These are phyloP conservation scores for Epinotia demarniana DNA, from an alignment of 2,888 invertebrate species.

Conservation along the genomic window DNA sequence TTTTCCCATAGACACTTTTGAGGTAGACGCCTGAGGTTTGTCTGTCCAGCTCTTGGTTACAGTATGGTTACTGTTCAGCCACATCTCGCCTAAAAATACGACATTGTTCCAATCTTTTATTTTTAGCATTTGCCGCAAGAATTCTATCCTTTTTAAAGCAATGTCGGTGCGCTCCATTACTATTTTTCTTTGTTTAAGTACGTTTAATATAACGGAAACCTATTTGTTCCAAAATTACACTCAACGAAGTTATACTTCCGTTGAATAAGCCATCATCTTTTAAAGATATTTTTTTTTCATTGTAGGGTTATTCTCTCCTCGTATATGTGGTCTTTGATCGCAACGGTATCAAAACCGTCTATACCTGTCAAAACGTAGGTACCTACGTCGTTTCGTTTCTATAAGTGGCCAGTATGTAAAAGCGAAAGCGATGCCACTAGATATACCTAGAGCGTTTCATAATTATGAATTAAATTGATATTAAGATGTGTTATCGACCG, in stretches of 20 bases:
- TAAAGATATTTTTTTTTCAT: neutral
- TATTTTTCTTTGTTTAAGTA: neutral
- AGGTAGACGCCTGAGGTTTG: neutral
- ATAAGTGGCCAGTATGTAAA: no score
- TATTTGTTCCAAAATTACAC: neutral
- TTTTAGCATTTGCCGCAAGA: no score
- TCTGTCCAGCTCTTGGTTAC: slow-evolving; percentile 3
- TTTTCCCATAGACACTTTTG: neutral
- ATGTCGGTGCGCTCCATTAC: no score
- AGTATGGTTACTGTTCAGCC: slow-evolving; percentile 8
- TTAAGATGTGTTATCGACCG: no score
- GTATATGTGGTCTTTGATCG: neutral
- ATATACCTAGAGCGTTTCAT: no score
- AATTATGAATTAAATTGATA: no score
- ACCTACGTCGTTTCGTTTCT: no score
- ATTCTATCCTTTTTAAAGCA: no score
- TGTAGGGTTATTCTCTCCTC: neutral
- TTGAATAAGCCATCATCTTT: neutral
- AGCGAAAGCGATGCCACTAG: no score
- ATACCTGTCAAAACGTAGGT: neutral
- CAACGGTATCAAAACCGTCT: neutral
- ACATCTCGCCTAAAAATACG: neutral
- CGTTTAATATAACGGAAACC: neutral
- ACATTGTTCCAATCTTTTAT: no score
- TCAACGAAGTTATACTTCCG: neutral